These are phyloP conservation scores for Laspeyria flexula DNA, from an alignment of 2,888 invertebrate species.

Conservation along the genomic window DNA sequence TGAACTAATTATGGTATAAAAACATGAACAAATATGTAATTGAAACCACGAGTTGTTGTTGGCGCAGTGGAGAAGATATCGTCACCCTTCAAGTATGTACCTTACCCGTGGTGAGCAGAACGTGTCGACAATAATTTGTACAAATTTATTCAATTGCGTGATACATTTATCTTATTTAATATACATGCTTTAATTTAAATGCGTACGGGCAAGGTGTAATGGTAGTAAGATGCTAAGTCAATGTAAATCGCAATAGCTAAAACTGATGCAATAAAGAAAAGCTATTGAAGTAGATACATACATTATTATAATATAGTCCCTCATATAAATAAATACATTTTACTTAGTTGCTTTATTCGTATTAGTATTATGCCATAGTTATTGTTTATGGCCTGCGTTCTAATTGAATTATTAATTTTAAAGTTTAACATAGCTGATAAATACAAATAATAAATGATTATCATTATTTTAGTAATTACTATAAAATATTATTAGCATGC, in stretches of 20 bases:
- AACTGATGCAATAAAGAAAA: not conserved
- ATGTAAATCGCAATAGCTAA: not conserved
- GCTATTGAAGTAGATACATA: not conserved
- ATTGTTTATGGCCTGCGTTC: no score
- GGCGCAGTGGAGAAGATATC: conserved; percentile 62
- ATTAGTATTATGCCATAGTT: no score
- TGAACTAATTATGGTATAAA: conserved; percentile 63
- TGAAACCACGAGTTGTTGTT: conserved; percentile 70
- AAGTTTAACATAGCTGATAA: no score
- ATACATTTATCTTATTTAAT: conserved; percentile 36
- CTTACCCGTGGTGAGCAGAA: conserved; percentile 44
- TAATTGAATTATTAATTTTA: no score
- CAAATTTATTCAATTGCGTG: conserved; percentile 59
- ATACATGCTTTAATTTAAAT: conserved; percentile 36
- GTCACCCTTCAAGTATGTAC: conserved; percentile 53
- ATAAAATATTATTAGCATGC: no score
- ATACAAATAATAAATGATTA: no score
- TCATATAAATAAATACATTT: no score
- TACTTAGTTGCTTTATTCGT: no score
- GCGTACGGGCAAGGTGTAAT: conserved; percentile 16
- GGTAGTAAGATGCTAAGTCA: conserved; percentile 11
- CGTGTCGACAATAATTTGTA: conserved; percentile 50
- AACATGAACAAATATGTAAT: conserved; percentile 54
- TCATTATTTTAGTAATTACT: no score
- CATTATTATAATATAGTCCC: not conserved